A percentile compares a stretch with the other conserved stretches of the same genome.
Evolutionary conservation across 2,113 vertebrate genomes (phyloP).

Genomic region (Pachyramphus minor): DNA sequence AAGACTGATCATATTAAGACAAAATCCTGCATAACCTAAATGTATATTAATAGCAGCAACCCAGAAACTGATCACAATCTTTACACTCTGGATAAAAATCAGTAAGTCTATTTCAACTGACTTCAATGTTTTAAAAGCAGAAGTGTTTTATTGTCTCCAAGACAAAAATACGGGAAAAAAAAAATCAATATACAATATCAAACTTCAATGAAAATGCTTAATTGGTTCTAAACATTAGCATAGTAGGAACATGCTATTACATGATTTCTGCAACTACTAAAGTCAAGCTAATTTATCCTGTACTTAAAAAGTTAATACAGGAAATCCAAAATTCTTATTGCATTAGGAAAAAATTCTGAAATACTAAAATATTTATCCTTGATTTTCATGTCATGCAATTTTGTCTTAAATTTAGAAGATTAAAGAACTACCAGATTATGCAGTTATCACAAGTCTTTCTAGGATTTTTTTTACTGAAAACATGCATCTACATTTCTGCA

Average conservation of each 20-base stretch:
- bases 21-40: slow-evolving; percentile 55
- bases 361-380: background rate
- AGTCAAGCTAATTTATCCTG: background rate
- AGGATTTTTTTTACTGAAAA: background rate
- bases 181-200: background rate
- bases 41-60: slow-evolving; percentile 45
- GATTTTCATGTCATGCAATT: background rate
- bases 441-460: background rate
- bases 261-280: background rate
- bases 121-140: slow-evolving; percentile 21
- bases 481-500: background rate
- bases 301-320: background rate
- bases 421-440: background rate
- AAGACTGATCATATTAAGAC: slow-evolving; percentile 74
- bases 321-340: background rate
- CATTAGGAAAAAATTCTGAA: background rate
- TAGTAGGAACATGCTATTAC: background rate
- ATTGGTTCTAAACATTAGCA: background rate
- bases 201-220: background rate
- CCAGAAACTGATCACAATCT: slow-evolving; percentile 12
- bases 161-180: background rate
- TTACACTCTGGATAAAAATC: slow-evolving; percentile 33
- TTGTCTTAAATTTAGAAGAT: background rate
- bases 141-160: background rate
- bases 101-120: background rate